Conservation (phyloP, 1,140 invertebrate genomes). For the Caenorhabditis remanei region DNA sequence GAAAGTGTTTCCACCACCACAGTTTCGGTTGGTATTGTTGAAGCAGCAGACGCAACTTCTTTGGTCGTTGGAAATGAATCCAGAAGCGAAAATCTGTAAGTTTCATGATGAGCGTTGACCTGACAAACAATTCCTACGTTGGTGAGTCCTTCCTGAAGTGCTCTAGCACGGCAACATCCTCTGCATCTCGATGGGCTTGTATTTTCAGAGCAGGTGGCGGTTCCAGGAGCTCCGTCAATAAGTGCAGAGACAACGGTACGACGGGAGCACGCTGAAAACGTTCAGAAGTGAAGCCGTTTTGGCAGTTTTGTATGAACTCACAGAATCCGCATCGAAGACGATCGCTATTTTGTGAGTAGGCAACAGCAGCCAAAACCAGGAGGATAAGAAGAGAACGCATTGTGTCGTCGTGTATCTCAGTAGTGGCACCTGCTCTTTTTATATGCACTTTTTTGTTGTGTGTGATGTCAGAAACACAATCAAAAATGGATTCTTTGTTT, state of each 20-base stretch:
- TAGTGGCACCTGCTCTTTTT: neutral
- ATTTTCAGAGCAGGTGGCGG: slow-evolving; percentile 7
- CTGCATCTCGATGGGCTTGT: slow-evolving; percentile 10
- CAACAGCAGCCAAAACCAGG: neutral
- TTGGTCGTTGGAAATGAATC: slow-evolving; percentile 35
- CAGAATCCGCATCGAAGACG: slow-evolving; percentile 10
- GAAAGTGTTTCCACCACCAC: slow-evolving; percentile 12
- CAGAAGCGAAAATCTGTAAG: neutral
- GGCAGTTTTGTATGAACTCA: neutral
- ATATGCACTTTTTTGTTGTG: neutral
- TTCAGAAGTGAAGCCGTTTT: neutral
- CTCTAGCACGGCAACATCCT: slow-evolving; percentile 27
- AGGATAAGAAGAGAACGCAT: slow-evolving; percentile 47
- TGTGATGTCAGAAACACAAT: neutral
- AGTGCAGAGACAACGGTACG: slow-evolving; percentile 4
- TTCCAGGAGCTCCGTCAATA: slow-evolving; percentile 3
- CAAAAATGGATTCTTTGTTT: slow-evolving; percentile 3
- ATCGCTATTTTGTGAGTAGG: neutral
- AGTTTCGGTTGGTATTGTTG: slow-evolving; percentile 48
- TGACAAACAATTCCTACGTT: neutral
- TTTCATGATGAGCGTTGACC: neutral
- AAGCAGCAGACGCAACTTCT: slow-evolving; percentile 34
- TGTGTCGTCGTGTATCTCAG: neutral
- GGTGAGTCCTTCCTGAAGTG: slow-evolving; percentile 33
- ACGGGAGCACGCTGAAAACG: slow-evolving; percentile 10